A percentile compares a stretch with the other conserved stretches of the same genome.
phyloP scores from a whole-genome alignment of 2,797 vertebrate genomes.

The Neomorphus geoffroyi region DNA sequence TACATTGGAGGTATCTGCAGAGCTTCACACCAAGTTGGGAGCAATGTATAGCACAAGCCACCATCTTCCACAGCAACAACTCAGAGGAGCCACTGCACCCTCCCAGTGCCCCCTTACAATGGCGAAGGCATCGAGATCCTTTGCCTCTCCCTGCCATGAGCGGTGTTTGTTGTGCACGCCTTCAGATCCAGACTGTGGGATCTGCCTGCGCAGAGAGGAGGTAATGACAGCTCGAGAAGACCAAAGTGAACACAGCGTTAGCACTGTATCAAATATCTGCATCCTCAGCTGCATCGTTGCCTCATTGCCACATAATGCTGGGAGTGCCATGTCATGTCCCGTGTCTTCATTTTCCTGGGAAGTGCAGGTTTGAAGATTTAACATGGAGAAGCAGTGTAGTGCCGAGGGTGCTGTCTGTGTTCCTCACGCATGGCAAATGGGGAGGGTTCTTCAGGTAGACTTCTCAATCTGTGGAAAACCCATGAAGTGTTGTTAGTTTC shows the following conservation, averaged over 20 bases:
- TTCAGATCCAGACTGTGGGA: neutral
- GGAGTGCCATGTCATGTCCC: neutral
- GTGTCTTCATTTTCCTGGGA: neutral
- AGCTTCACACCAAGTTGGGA: rapidly evolving
- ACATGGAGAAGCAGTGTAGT: neutral
- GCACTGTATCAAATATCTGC: neutral
- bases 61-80: rapidly evolving
- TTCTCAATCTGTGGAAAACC: neutral
- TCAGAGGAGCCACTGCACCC: neutral
- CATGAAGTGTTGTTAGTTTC: neutral
- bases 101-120: rapidly evolving
- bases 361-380: too few relatives aligned
- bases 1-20: rapidly evolving
- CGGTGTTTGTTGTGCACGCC: neutral
- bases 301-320: rapidly evolving
- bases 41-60: neutral
- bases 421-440: neutral
- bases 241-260: neutral
- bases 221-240: neutral
- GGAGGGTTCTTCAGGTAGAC: neutral
- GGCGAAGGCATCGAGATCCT: neutral
- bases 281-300: neutral
- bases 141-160: too few relatives aligned
- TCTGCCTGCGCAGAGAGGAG: neutral
- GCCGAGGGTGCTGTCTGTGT: neutral